Percentiles rank a stretch among this genome's conserved stretches.
phyloP scores from a whole-genome alignment of 2,888 invertebrate species.

The Drosophila meridionalis region DNA sequence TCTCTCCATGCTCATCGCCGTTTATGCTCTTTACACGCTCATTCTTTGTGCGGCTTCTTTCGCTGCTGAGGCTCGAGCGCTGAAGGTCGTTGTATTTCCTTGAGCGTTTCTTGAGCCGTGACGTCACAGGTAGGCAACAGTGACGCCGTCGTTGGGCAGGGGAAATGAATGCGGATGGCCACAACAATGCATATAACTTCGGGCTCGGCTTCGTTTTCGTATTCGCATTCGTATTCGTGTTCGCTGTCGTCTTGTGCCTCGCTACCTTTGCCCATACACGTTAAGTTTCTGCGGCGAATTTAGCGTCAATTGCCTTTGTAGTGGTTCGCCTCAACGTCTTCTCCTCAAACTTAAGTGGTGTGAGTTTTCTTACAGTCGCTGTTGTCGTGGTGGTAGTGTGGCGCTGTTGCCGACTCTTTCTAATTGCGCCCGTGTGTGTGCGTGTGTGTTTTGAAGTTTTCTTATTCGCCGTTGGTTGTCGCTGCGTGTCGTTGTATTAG shows the following conservation, averaged over 20 bases:
- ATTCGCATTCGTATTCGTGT: constrained; percentile 25
- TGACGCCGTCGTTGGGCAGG: constrained; percentile 60
- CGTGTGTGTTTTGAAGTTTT: constrained; percentile 36
- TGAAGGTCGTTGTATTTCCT: constrained; percentile 79
- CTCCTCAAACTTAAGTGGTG: constrained; percentile 52
- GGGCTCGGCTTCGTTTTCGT: constrained; percentile 35
- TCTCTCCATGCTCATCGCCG: constrained; percentile 37
- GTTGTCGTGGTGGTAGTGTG: constrained; percentile 43
- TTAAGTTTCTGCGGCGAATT: constrained; percentile 72
- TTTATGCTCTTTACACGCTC: constrained; percentile 35
- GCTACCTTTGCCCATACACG: not conserved
- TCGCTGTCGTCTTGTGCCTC: constrained; percentile 21
- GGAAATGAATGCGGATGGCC: constrained; percentile 53
- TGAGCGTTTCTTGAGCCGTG: constrained; percentile 69
- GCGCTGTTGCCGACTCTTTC: constrained; percentile 52
- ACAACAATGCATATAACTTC: constrained; percentile 57
- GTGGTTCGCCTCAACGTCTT: constrained; percentile 49
- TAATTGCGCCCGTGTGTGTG: constrained; percentile 28
- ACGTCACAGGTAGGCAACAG: constrained; percentile 61
- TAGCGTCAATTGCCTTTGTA: constrained; percentile 48
- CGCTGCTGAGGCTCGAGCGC: constrained; percentile 30
- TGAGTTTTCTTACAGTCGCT: constrained; percentile 68
- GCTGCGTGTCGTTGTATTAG: constrained; percentile 29
- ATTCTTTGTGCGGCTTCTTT: constrained; percentile 39
- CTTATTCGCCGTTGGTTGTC: constrained; percentile 65